These are phyloP conservation scores for Apocheima hispidaria DNA, from an alignment of 2,888 invertebrate genomes.

Conservation along the genomic window DNA sequence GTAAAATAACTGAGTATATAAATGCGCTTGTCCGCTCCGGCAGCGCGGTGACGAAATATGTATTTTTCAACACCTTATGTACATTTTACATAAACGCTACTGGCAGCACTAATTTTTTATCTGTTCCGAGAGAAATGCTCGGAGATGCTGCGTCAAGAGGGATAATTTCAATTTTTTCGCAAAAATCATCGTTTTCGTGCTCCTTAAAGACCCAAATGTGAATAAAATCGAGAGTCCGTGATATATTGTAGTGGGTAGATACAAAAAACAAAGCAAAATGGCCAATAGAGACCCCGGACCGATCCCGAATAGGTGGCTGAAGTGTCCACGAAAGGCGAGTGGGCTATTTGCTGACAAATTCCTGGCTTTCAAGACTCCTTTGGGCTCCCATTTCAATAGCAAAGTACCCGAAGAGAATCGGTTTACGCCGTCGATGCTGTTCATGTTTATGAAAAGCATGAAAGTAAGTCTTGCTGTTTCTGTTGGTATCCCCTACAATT, in stretches of 20 bases:
- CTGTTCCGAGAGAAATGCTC: constrained; percentile 37
- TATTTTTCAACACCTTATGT: neutral
- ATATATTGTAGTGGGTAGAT: constrained; percentile 39
- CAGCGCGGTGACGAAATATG: too few species aligned
- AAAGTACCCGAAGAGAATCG: constrained; percentile 93
- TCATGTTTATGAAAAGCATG: constrained; percentile 91
- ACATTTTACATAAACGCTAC: neutral
- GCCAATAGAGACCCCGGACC: constrained; percentile 83
- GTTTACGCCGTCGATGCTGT: constrained; percentile 95
- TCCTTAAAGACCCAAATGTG: constrained; percentile 33
- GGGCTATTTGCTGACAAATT: constrained; percentile 93
- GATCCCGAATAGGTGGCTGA: constrained; percentile 95
- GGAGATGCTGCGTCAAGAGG: constrained; percentile 47
- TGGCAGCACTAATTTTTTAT: constrained; percentile 24
- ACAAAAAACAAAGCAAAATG: constrained; percentile 57
- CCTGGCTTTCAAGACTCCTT: constrained; percentile 97
- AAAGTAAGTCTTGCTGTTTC: constrained; percentile 84
- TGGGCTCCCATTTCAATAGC: constrained; percentile 92
- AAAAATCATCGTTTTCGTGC: constrained; percentile 22
- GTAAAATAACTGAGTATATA: too few species aligned
- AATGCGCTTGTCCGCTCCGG: too few species aligned
- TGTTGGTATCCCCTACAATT: too few species aligned
- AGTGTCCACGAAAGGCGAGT: constrained; percentile 93
- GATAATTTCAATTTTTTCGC: constrained; percentile 32
- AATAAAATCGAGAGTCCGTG: constrained; percentile 34